Evolutionary conservation across 2,888 invertebrate genomes (phyloP).

Genomic region (Alentia gelatinosa): DNA sequence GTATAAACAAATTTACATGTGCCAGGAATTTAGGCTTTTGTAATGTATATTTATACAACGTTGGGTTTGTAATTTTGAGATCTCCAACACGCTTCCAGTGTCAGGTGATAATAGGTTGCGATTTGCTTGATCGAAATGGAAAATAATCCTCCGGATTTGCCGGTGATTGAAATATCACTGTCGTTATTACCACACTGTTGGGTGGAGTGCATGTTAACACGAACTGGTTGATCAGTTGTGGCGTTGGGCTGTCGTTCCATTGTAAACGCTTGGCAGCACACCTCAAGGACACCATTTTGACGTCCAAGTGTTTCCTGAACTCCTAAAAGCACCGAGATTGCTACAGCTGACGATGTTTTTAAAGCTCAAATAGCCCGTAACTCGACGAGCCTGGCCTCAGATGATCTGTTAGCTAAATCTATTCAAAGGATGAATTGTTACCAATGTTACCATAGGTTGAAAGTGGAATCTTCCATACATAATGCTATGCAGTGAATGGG

Average conservation of each 20-base stretch:
- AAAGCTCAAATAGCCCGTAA: not conserved
- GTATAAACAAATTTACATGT: not conserved
- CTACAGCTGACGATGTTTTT: not conserved
- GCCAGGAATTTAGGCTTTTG: not conserved
- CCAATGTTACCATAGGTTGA: not conserved
- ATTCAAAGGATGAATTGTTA: not conserved
- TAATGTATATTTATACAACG: not conserved
- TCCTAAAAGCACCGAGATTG: not conserved
- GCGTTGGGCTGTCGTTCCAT: no score
- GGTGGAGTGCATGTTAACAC: no score
- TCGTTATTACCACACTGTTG: no score
- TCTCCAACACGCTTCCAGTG: no score
- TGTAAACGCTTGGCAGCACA: no score
- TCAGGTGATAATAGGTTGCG: no score
- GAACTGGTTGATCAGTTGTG: no score
- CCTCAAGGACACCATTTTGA: no score
- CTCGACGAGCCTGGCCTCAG: not conserved
- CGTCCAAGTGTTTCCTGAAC: not conserved
- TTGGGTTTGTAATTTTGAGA: no score
- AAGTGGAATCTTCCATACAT: not conserved
- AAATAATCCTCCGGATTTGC: no score
- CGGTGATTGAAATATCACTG: no score
- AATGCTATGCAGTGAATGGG: not conserved
- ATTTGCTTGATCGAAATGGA: no score
- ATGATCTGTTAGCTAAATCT: not conserved